Conservation (phyloP, 1,140 invertebrate genomes). For the Bombus superbus region DNA sequence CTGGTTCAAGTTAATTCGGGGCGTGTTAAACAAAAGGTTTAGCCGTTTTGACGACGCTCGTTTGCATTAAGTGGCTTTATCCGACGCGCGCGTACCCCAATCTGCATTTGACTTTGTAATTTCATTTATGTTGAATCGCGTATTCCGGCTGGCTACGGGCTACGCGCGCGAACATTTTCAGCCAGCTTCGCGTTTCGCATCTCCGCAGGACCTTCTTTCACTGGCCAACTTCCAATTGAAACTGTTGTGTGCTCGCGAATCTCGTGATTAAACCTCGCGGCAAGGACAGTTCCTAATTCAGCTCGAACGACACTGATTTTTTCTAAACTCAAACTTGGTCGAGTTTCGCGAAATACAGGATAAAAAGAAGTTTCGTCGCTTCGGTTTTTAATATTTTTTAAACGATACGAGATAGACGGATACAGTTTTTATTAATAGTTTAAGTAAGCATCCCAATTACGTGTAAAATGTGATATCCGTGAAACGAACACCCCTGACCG, state of each 20-base stretch:
- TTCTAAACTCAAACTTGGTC: neutral
- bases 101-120: slow-evolving; percentile 56
- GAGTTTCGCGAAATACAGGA: neutral
- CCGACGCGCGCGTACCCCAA: neutral
- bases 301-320: neutral
- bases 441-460: too few species aligned
- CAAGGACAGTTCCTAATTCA: too few species aligned
- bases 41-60: slow-evolving; percentile 47
- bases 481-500: too few species aligned
- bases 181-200: neutral
- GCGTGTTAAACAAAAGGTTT: slow-evolving; percentile 42
- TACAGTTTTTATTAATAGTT: too few species aligned
- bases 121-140: slow-evolving; percentile 46
- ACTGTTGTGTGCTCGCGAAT: neutral
- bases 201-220: neutral
- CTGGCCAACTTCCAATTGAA: slow-evolving; percentile 12
- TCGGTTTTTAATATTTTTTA: too few species aligned
- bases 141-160: slow-evolving; percentile 9
- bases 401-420: too few species aligned
- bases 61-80: slow-evolving; percentile 49
- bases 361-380: too few species aligned
- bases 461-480: too few species aligned
- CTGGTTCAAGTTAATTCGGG: slow-evolving; percentile 18
- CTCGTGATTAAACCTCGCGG: too few species aligned
- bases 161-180: slow-evolving; percentile 24